Conservation (phyloP, 2,888 invertebrate genomes). For the Acronicta psi region DNA sequence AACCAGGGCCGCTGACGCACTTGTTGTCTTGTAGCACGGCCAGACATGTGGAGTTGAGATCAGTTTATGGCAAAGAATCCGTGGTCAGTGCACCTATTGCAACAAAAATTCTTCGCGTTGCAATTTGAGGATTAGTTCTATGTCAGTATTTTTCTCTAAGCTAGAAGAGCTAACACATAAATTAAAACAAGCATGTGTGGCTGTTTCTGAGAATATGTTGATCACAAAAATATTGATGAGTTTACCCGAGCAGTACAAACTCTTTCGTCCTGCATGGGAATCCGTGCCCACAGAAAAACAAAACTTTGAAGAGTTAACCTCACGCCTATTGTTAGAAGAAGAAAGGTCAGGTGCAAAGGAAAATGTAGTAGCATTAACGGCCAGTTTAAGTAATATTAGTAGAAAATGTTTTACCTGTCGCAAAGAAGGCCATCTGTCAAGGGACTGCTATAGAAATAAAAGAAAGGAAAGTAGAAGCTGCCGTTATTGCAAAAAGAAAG, state of each 20-base stretch:
- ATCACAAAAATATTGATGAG: neutral
- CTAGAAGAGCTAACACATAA: neutral
- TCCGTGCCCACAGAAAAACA: neutral
- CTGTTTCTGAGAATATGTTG: slow-evolving; percentile 1
- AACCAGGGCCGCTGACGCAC: slow-evolving; percentile 1
- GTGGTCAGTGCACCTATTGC: neutral
- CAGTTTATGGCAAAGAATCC: neutral
- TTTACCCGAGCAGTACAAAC: neutral
- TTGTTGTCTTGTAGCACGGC: neutral
- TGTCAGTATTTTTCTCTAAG: neutral
- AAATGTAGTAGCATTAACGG: slow-evolving; percentile 2
- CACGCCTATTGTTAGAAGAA: slow-evolving; percentile 1
- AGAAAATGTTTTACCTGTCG: slow-evolving; percentile 1
- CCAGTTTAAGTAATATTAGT: neutral
- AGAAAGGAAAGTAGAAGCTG: neutral
- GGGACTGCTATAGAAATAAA: neutral
- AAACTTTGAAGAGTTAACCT: neutral
- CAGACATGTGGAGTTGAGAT: neutral
- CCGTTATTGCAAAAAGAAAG: neutral
- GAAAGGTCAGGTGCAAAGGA: neutral
- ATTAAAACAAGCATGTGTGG: neutral
- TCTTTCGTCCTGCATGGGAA: slow-evolving; percentile 3
- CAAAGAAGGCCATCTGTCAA: neutral
- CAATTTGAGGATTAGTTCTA: neutral
- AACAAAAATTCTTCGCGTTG: neutral